A percentile compares a stretch with the other conserved stretches of the same genome.
Conservation (phyloP, 2,113 vertebrate genomes). For the Corythaeola cristata region DNA sequence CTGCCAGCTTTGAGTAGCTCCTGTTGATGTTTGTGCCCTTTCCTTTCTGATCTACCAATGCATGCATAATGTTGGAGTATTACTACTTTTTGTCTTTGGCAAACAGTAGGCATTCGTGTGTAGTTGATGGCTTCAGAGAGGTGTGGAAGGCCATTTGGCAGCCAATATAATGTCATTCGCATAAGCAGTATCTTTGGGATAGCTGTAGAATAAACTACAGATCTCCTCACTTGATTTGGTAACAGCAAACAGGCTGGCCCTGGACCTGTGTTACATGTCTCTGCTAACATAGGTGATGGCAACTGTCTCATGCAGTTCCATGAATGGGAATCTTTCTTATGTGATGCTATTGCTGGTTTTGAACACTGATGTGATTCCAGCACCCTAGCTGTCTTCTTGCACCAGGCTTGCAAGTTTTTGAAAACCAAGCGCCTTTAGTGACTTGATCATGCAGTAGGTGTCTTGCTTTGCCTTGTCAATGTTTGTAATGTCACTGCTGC, state of each 20-base stretch:
- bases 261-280: background rate
- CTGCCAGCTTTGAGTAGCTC: background rate
- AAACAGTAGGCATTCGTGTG: background rate
- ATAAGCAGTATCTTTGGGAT: background rate
- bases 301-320: background rate
- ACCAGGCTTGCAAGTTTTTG: background rate
- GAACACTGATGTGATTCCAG: background rate
- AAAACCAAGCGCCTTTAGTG: background rate
- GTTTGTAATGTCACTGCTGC: background rate
- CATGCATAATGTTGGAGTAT: background rate
- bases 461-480: background rate
- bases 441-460: background rate
- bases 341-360: background rate
- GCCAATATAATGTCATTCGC: background rate
- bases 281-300: background rate
- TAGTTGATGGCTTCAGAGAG: background rate
- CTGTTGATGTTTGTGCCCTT: rapidly evolving
- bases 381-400: background rate
- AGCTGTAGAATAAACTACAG: background rate
- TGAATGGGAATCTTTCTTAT: background rate
- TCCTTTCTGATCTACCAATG: background rate
- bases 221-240: background rate
- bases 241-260: background rate
- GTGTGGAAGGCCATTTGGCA: background rate
- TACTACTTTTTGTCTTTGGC: background rate